Percentiles rank a stretch among this genome's conserved stretches.
These are phyloP conservation scores for Trigoniulus corallinus DNA, from an alignment of 1,140 invertebrate species.

Conservation along the genomic window DNA sequence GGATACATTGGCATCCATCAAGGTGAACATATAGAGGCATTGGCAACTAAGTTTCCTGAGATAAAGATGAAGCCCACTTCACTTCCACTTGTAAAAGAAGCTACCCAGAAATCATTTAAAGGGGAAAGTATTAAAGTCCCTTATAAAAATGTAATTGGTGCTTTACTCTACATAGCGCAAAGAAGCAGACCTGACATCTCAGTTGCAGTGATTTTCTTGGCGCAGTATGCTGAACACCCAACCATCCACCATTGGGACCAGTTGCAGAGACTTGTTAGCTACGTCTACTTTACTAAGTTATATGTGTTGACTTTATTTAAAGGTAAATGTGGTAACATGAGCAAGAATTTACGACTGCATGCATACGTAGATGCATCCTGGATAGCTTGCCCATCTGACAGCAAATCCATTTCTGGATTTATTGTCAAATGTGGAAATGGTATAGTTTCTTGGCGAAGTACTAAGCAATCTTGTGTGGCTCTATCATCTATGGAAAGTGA, in stretches of 20 bases:
- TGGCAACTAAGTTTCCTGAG: too few relatives aligned
- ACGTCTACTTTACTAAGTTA: not conserved
- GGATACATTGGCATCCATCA: too few relatives aligned
- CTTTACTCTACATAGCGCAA: not conserved
- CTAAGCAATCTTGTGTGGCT: slow-evolving; percentile 10
- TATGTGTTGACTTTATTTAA: not conserved
- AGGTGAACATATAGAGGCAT: too few relatives aligned
- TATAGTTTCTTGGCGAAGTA: slow-evolving; percentile 9
- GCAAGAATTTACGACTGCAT: too few relatives aligned
- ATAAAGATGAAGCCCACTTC: too few relatives aligned
- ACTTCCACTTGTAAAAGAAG: too few relatives aligned
- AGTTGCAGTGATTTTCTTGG: not conserved
- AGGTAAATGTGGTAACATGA: not conserved
- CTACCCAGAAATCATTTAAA: too few relatives aligned
- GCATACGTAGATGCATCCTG: slow-evolving; percentile 24
- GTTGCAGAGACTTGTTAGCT: not conserved
- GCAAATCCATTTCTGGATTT: slow-evolving; percentile 12
- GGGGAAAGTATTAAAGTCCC: too few relatives aligned
- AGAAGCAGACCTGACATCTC: not conserved
- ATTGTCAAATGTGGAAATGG: slow-evolving; percentile 4
- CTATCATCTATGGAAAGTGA: slow-evolving; percentile 11
- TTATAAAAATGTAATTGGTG: not conserved
- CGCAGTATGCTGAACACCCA: not conserved
- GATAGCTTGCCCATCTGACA: slow-evolving; percentile 14
- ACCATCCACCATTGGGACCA: not conserved